Evolutionary conservation across 2,113 vertebrate species (phyloP).

Genomic region (chimpanzee (Pan troglodytes)): NHGRI_mPanTro3-v2.1_pri NC_072415.2:82612001-82612500

Average conservation of each 20-base stretch:
- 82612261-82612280: rapidly evolving
- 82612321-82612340: rapidly evolving
- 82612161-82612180: not conserved
- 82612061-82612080: not conserved
- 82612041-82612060: not conserved
- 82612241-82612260: not conserved
- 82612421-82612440: not conserved
- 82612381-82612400: too few species aligned
- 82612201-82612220: not conserved
- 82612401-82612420: not conserved
- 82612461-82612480: not conserved
- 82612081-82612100: not conserved
- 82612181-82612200: not conserved
- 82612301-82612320: not conserved
- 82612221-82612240: not conserved
- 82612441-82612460: not conserved
- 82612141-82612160: not conserved
- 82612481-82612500: not conserved
- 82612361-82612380: rapidly evolving
- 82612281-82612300: rapidly evolving
- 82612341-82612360: not conserved
- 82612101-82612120: not conserved
- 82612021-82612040: not conserved
- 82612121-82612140: not conserved
- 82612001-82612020: not conserved